These are phyloP conservation scores for Sorex fumeus DNA, from an alignment of 2,113 vertebrate species.

Conservation along the genomic window DNA sequence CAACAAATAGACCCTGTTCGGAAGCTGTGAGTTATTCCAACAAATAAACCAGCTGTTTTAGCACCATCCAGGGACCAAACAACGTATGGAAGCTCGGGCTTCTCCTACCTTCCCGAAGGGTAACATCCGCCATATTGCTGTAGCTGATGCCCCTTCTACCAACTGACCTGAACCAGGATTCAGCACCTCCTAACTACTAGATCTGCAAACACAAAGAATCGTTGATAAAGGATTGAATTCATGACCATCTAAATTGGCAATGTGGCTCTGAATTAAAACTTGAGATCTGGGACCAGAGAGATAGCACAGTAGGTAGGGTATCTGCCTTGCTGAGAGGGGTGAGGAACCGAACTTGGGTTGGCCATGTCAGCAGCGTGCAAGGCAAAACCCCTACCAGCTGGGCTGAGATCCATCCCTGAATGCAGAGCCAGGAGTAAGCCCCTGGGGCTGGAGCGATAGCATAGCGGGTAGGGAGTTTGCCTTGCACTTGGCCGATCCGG, in stretches of 20 bases:
- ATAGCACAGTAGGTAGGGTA: not conserved
- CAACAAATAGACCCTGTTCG: slow-evolving; percentile 54
- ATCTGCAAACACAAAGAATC: not conserved
- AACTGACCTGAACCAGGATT: slow-evolving; percentile 14
- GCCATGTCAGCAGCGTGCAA: no score
- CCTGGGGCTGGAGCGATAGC: no score
- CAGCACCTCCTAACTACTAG: not conserved
- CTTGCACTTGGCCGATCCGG: no score
- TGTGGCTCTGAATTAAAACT: slow-evolving; percentile 9
- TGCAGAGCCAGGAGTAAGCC: no score
- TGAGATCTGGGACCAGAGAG: not conserved
- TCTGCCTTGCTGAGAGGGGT: no score
- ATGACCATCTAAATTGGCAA: not conserved
- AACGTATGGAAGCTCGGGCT: not conserved
- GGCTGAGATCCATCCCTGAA: no score
- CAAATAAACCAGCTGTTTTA: slow-evolving; percentile 30
- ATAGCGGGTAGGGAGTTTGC: no score
- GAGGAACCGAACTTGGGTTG: no score
- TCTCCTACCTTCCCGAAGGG: not conserved
- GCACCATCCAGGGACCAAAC: not conserved
- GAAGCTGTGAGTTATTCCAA: not conserved
- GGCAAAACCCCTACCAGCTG: no score
- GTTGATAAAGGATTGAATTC: not conserved
- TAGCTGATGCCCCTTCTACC: not conserved
- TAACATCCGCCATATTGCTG: not conserved